phyloP scores from a whole-genome alignment of 2,113 vertebrate species.

The Plectropomus leopardus region DNA sequence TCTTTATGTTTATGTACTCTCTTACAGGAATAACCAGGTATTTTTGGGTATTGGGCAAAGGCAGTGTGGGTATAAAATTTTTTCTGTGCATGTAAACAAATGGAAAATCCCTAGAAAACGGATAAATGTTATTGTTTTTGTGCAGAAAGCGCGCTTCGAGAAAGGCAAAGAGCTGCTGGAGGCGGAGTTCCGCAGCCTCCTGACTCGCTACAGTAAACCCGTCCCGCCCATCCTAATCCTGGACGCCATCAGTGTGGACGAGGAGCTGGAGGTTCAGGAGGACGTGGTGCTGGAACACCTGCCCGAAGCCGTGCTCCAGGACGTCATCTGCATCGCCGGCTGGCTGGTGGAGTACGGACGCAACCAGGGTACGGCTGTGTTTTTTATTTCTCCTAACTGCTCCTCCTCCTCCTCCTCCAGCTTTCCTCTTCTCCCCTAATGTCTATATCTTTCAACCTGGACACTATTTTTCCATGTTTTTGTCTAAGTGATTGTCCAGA shows the following conservation, averaged over 20 bases:
- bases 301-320: constrained; percentile 90
- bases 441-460: too few relatives aligned
- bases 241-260: constrained; percentile 91
- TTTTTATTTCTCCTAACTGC: too few relatives aligned
- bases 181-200: constrained; percentile 92
- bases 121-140: neutral
- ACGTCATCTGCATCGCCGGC: constrained; percentile 92
- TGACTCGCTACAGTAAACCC: constrained; percentile 94
- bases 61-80: too few relatives aligned
- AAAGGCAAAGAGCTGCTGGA: constrained; percentile 96
- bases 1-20: neutral
- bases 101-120: neutral
- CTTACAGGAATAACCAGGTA: neutral
- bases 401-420: neutral
- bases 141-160: constrained; percentile 95
- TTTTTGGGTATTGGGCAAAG: too few relatives aligned
- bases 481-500: too few relatives aligned
- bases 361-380: constrained; percentile 89
- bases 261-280: constrained; percentile 93
- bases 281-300: constrained; percentile 94
- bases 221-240: constrained; percentile 95
- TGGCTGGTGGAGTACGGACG: constrained; percentile 97
- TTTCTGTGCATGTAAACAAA: neutral
- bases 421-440: neutral
- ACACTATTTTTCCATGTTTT: too few relatives aligned